phyloP scores from a whole-genome alignment of 2,113 vertebrate genomes.

The Sinocyclocheilus anophthalmus region DNA sequence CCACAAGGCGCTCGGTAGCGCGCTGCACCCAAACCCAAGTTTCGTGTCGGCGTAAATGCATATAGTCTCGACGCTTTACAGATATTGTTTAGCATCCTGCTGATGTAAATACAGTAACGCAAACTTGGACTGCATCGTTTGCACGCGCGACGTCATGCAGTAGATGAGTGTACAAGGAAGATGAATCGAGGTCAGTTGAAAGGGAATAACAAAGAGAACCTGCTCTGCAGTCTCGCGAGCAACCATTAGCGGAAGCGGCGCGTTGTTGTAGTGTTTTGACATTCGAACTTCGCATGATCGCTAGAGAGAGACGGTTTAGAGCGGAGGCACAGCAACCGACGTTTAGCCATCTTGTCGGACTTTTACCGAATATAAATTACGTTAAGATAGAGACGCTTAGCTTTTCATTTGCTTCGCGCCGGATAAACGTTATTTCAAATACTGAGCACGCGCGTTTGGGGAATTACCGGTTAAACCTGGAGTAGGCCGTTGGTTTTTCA shows the following conservation, averaged over 20 bases:
- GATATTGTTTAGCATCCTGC: not conserved
- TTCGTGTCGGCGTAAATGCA: not conserved
- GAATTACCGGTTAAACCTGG: constrained; percentile 37
- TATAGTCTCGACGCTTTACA: not conserved
- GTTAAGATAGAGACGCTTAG: too few relatives aligned
- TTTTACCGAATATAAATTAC: not conserved
- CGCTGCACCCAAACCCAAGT: constrained; percentile 24
- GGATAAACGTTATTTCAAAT: constrained; percentile 26
- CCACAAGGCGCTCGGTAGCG: not conserved
- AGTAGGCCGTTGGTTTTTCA: constrained; percentile 10
- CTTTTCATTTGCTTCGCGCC: not conserved
- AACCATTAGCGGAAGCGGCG: constrained; percentile 52
- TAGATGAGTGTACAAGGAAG: constrained; percentile 32
- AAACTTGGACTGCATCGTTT: not conserved
- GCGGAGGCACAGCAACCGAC: not conserved
- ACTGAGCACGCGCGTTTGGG: constrained; percentile 34
- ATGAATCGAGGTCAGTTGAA: constrained; percentile 42
- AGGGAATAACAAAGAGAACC: constrained; percentile 55
- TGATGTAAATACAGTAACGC: constrained; percentile 1
- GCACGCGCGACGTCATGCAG: constrained; percentile 12
- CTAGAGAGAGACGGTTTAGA: not conserved
- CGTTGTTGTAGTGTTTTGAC: constrained; percentile 43
- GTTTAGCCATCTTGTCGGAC: not conserved
- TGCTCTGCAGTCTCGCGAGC: constrained; percentile 55
- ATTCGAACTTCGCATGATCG: constrained; percentile 45